These are phyloP conservation scores for Troglohyphantes excavatus DNA, from an alignment of 2,888 invertebrate species.

Conservation along the genomic window DNA sequence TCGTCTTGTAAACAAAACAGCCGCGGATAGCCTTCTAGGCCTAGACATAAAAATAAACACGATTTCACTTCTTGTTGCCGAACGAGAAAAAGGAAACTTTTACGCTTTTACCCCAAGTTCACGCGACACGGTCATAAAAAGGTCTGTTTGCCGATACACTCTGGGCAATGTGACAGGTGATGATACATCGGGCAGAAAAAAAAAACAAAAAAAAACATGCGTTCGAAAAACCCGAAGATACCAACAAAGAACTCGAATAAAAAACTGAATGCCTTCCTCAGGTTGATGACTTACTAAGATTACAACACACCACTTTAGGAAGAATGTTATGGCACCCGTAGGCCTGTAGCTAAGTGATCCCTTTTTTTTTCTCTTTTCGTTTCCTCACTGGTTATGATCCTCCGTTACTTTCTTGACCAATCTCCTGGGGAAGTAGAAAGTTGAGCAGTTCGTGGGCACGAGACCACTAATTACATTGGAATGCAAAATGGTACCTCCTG, in stretches of 20 bases:
- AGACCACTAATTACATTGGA: constrained; percentile 27
- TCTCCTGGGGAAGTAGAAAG: not conserved
- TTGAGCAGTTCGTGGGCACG: constrained; percentile 17
- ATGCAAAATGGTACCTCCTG: not conserved
- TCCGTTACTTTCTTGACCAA: constrained; percentile 19
- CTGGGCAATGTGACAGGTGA: not conserved
- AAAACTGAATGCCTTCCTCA: not conserved
- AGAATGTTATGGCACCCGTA: constrained; percentile 35
- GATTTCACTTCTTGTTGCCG: not conserved
- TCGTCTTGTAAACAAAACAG: not conserved
- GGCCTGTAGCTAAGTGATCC: constrained; percentile 22
- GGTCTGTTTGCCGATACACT: not conserved
- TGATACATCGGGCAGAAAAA: not conserved
- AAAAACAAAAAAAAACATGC: not conserved
- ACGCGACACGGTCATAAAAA: not conserved
- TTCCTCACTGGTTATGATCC: constrained; percentile 9
- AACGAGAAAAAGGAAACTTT: not conserved
- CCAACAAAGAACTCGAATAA: constrained; percentile 29
- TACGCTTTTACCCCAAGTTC: not conserved
- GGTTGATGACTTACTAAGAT: constrained; percentile 62
- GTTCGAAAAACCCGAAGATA: not conserved
- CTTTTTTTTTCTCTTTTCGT: constrained; percentile 16
- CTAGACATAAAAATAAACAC: not conserved
- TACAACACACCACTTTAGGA: constrained; percentile 51
- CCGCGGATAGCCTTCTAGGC: not conserved